Evolutionary conservation across 2,797 vertebrate species (phyloP), one percentile per base, ranked within the genome.

Genomic region (Myripristis jacobus): DNA sequence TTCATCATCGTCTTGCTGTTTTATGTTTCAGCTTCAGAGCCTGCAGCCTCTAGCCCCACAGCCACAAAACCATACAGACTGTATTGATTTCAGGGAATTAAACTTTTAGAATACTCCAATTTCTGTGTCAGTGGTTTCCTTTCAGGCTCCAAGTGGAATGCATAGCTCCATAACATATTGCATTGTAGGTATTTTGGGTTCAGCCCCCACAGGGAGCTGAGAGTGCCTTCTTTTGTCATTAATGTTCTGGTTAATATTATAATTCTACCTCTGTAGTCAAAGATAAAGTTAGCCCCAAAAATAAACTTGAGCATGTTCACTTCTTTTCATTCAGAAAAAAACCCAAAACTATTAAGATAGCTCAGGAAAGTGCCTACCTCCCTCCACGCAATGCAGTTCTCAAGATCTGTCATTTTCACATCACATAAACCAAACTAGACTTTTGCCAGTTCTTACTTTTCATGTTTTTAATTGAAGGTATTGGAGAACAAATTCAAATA

Each of bases 31-130:
- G 10, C 75, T 66, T 43, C 52, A 74, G 44, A 56, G 48, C 19
- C 43, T 43, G 46, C 2, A 66, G 44, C 61, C 24, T 25, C 47
- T 61, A 74, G 2, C 41, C 57, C 62, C 13, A 21, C 46, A 22
- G 64, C 56, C 18, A 2, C 66, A 66, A 25, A 51, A 59, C 18
- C 50, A 38, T 25, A 53, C 36, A 60, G 55, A 6, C 18, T n/a
- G 34, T 66, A 82, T 79, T 66, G 74, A 84, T 85, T 76, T 66
- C 62, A 72, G 62, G 1, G n/a, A 47, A 71, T 80, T 69, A 51
- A 83, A 78, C 73, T 71, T 82, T 78, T 12, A 83, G 50, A 59
- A 29, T 46, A 21, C 25, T 52, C 48, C 60, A 57, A 22, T 64
- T 66, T 73, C 22, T 60, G 52, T 68, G 73, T 75, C 76, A 52